Evolutionary conservation across 2,797 vertebrate species (phyloP).

Genomic region (Lutjanus campechanus): DNA sequence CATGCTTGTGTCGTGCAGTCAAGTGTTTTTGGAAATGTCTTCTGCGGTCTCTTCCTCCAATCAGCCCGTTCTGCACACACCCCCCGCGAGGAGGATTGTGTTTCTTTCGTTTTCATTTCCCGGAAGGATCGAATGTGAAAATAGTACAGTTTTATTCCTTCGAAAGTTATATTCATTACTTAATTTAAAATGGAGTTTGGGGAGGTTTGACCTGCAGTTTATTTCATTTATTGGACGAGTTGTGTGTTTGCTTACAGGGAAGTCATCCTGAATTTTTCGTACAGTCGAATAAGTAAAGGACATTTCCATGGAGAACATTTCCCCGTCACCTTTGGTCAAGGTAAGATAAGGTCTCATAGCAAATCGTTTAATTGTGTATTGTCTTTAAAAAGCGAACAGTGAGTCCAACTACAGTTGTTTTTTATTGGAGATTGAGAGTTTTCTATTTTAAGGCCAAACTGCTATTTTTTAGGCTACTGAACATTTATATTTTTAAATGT

Average conservation of each 20-base stretch:
- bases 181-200: slow-evolving; percentile 2
- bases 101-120: slow-evolving; percentile 94
- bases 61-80: slow-evolving; percentile 44
- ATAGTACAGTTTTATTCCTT: slow-evolving; percentile 35
- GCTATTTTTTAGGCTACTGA: not conserved
- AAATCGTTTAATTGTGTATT: not conserved
- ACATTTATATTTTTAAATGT: not conserved
- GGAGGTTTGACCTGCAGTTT: not conserved
- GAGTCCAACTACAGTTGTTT: too few relatives aligned
- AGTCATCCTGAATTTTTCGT: not conserved
- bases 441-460: not conserved
- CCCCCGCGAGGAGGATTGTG: slow-evolving; percentile 55
- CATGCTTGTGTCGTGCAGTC: not conserved
- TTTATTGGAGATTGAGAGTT: not conserved
- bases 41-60: slow-evolving; percentile 52
- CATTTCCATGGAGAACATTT: slow-evolving; percentile 73
- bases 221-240: not conserved
- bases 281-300: slow-evolving; percentile 19
- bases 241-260: not conserved
- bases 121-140: slow-evolving; percentile 81
- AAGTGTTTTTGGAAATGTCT: slow-evolving; percentile 41
- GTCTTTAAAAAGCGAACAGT: not conserved
- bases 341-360: slow-evolving; percentile 66
- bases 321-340: slow-evolving; percentile 76
- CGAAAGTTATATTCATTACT: not conserved